Conservation (phyloP, 2,113 vertebrate genomes). For the Terrapene triunguis region DNA sequence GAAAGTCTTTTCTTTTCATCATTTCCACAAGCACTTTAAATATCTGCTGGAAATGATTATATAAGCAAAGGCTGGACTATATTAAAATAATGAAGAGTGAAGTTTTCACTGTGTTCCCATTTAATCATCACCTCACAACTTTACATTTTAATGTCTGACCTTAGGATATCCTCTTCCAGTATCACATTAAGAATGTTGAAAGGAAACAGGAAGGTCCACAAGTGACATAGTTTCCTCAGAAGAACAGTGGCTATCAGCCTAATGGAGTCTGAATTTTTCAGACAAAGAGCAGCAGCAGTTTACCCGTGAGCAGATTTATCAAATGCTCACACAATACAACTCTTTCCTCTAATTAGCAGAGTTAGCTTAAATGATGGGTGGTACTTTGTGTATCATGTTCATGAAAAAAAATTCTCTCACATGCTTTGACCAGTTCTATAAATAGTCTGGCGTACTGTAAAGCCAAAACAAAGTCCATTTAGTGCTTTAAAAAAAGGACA, state of each 20-base stretch:
- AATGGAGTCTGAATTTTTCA: slow-evolving; percentile 70
- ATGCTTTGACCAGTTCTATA: slow-evolving; percentile 21
- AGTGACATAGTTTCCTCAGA: slow-evolving; percentile 72
- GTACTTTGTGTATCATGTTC: slow-evolving; percentile 23
- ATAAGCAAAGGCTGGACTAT: slow-evolving; percentile 52
- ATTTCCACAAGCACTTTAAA: slow-evolving; percentile 63
- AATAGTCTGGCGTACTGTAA: slow-evolving; percentile 28
- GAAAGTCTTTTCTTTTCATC: slow-evolving; percentile 70
- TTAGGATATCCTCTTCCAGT: slow-evolving; percentile 76
- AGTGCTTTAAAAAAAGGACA: neutral
- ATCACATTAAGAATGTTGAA: slow-evolving; percentile 76
- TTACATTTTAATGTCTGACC: slow-evolving; percentile 75
- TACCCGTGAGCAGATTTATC: slow-evolving; percentile 56
- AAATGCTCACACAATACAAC: slow-evolving; percentile 45
- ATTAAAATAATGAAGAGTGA: slow-evolving; percentile 75
- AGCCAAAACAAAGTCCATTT: slow-evolving; percentile 13
- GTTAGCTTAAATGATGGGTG: slow-evolving; percentile 8
- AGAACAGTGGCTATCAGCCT: slow-evolving; percentile 68
- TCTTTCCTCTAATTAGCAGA: slow-evolving; percentile 62
- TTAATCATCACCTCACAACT: slow-evolving; percentile 75
- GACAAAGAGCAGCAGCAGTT: slow-evolving; percentile 65
- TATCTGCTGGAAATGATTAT: slow-evolving; percentile 69
- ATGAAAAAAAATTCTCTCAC: neutral
- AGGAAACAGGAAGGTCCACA: slow-evolving; percentile 76
- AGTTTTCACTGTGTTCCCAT: slow-evolving; percentile 66